These are phyloP conservation scores for Pithys albifrons DNA, from an alignment of 2,113 vertebrate species.

Conservation along the genomic window DNA sequence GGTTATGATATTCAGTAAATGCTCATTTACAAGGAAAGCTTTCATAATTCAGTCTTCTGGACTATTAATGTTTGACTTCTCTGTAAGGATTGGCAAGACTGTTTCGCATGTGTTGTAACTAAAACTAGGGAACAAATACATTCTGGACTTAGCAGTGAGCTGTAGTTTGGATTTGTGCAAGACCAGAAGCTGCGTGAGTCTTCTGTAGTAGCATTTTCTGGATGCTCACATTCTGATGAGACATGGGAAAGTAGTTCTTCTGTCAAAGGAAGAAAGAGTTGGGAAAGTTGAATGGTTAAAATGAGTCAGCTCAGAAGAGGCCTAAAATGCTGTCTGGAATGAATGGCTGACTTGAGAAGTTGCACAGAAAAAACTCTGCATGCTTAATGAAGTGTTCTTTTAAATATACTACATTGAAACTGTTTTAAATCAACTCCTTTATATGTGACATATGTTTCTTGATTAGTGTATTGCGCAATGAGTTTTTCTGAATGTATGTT, in stretches of 20 bases:
- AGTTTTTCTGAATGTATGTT: not conserved
- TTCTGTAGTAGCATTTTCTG: not conserved
- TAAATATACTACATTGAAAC: not conserved
- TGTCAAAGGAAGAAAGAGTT: not conserved
- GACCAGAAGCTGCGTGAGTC: not conserved
- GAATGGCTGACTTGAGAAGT: not conserved
- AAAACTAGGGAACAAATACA: not conserved
- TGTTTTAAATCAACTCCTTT: not conserved
- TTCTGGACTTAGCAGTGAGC: not conserved
- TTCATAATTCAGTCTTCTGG: not conserved
- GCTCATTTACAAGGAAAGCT: not conserved
- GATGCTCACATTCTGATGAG: not conserved
- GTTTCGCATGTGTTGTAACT: not conserved
- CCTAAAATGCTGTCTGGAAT: not conserved
- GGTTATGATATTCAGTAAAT: not conserved
- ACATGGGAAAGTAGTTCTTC: not conserved
- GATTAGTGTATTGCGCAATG: not conserved
- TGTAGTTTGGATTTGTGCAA: not conserved
- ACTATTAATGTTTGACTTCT: not conserved
- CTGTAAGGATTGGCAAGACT: not conserved
- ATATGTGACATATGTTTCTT: not conserved
- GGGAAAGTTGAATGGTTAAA: not conserved
- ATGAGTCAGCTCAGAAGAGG: not conserved
- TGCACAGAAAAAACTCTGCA: not conserved
- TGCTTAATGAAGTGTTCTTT: not conserved